Evolutionary conservation across 2,888 invertebrate species (phyloP).

Genomic region (Entomobrya multifasciata): DNA sequence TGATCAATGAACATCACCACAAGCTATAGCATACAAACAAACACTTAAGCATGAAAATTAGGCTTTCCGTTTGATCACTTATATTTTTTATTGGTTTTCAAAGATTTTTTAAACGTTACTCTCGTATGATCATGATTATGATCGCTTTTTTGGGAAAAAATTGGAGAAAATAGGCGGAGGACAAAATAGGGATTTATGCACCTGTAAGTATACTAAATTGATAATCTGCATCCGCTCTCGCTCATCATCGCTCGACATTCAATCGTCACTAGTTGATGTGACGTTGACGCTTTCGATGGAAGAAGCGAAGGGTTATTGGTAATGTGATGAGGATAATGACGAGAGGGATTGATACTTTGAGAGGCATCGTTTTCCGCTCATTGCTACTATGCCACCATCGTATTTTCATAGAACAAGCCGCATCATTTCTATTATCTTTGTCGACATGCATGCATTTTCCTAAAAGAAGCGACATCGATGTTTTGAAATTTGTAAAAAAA

Average conservation of each 20-base stretch:
- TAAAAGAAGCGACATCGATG: too few relatives aligned
- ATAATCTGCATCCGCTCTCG: conserved; percentile 45
- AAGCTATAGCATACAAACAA: conserved; percentile 1
- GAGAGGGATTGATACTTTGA: conserved; percentile 45
- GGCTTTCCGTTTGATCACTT: conserved; percentile 38
- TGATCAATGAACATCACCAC: too few relatives aligned
- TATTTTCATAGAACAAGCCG: background rate
- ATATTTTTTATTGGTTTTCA: background rate
- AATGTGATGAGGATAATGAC: background rate
- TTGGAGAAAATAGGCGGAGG: conserved; percentile 7
- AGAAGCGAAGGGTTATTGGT: background rate
- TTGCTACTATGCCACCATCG: conserved; percentile 36
- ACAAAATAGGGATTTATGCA: conserved; percentile 8
- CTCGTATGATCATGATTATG: background rate
- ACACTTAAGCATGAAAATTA: background rate
- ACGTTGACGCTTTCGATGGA: conserved; percentile 14
- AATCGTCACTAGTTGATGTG: conserved; percentile 60
- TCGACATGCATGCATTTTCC: background rate
- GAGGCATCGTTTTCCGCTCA: conserved; percentile 69
- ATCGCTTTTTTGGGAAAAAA: background rate
- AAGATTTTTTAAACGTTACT: background rate
- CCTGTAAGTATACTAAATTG: conserved; percentile 9
- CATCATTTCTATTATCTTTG: background rate
- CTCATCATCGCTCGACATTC: conserved; percentile 29
- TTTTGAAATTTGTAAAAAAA: conserved; percentile 24